Percentiles rank a stretch among this genome's conserved stretches.
phyloP scores from a whole-genome alignment of 2,797 vertebrate genomes.

The Pangasius djambal region DNA sequence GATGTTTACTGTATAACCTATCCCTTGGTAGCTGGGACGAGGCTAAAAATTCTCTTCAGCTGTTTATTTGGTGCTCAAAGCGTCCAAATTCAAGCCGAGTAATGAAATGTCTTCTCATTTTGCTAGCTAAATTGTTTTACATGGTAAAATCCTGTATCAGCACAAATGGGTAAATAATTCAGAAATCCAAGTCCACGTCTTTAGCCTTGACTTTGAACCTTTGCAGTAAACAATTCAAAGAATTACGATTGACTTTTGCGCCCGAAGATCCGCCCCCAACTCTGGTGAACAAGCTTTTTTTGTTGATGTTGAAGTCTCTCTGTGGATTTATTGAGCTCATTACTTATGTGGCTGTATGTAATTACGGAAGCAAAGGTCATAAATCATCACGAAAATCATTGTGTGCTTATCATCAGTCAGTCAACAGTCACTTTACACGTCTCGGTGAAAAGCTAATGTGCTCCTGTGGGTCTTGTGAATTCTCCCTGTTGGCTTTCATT shows the following conservation, averaged over 20 bases:
- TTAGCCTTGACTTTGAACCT: not conserved
- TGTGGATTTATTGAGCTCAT: slow-evolving; percentile 59
- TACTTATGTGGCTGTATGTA: slow-evolving; percentile 80
- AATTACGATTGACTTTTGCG: too few relatives aligned
- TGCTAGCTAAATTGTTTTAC: not conserved
- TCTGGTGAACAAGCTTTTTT: not conserved
- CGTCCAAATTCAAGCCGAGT: not conserved
- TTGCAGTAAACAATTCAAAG: not conserved
- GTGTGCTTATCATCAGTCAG: slow-evolving; percentile 71
- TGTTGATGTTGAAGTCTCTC: slow-evolving; percentile 40
- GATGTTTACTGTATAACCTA: not conserved
- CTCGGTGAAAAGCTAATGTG: slow-evolving; percentile 44
- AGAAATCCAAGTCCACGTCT: not conserved
- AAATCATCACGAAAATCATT: slow-evolving; percentile 78
- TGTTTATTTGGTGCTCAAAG: not conserved
- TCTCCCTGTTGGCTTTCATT: slow-evolving; percentile 29
- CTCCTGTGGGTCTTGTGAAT: slow-evolving; percentile 30
- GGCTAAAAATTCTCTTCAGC: not conserved
- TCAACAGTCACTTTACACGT: slow-evolving; percentile 66
- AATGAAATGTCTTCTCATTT: not conserved
- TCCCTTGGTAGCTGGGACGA: not conserved
- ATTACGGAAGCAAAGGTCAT: slow-evolving; percentile 78
- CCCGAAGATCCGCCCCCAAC: not conserved
- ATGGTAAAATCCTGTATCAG: not conserved
- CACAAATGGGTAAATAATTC: not conserved